Evolutionary conservation across 2,888 invertebrate species (phyloP).

Genomic region (Ganaspis brasiliensis): DNA sequence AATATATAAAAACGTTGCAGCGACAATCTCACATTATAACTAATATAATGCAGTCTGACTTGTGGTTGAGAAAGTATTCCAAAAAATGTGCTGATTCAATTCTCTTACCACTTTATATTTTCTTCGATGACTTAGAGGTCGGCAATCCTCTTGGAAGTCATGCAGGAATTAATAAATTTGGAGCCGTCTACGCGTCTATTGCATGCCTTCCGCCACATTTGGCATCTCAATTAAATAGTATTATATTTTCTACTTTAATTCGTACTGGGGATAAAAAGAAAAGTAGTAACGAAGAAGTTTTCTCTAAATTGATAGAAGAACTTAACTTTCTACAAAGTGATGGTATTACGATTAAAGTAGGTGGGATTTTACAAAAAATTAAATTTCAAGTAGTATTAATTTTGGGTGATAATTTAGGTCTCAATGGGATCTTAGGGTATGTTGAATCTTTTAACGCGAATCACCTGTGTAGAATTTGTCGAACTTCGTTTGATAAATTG

Average conservation of each 20-base stretch:
- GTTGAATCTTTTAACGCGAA: too few species aligned
- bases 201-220: slow-evolving; percentile 27
- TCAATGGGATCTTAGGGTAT: neutral
- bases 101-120: slow-evolving; percentile 23
- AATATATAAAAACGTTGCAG: slow-evolving; percentile 37
- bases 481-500: too few species aligned
- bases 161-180: slow-evolving; percentile 19
- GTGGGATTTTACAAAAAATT: neutral
- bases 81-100: slow-evolving; percentile 3
- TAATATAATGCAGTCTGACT: slow-evolving; percentile 41
- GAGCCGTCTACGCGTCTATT: slow-evolving; percentile 24
- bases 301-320: slow-evolving; percentile 30
- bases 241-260: slow-evolving; percentile 25
- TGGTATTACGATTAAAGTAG: slow-evolving; percentile 11
- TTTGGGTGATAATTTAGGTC: neutral
- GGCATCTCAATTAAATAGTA: slow-evolving; percentile 1
- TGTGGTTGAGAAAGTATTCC: slow-evolving; percentile 42
- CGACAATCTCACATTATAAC: slow-evolving; percentile 37
- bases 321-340: slow-evolving; percentile 28
- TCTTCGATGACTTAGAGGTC: slow-evolving; percentile 33
- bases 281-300: slow-evolving; percentile 30
- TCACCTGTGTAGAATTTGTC: too few species aligned
- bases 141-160: slow-evolving; percentile 36
- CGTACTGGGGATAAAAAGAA: slow-evolving; percentile 37
- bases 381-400: slow-evolving; percentile 33